These are phyloP conservation scores for Ctenoplectra terminalis DNA, from an alignment of 1,140 invertebrate genomes.

Conservation along the genomic window DNA sequence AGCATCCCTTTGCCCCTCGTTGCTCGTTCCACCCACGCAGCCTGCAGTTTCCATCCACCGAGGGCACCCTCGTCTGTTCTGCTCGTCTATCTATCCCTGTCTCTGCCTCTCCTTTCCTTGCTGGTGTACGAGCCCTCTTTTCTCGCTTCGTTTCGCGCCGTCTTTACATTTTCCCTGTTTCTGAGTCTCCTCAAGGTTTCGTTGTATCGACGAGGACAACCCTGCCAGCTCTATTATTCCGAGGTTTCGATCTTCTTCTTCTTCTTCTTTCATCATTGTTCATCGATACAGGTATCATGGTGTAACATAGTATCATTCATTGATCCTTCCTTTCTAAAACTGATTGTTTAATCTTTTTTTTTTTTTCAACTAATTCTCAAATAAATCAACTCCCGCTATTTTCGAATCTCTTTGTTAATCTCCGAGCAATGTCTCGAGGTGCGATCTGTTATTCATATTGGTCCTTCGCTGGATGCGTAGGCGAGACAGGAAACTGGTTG, in stretches of 20 bases:
- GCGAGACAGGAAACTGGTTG: background rate
- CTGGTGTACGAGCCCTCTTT: background rate
- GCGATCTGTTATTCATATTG: conserved; percentile 44
- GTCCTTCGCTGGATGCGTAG: no score
- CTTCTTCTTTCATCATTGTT: background rate
- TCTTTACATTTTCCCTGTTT: conserved; percentile 29
- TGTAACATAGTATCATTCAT: no score
- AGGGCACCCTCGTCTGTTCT: conserved; percentile 21
- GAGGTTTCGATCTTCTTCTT: background rate
- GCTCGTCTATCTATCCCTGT: background rate
- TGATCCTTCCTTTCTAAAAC: background rate
- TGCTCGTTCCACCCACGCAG: conserved; percentile 34
- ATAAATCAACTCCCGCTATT: background rate
- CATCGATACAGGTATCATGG: no score
- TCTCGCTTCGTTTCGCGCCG: background rate
- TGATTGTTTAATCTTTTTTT: conserved; percentile 6
- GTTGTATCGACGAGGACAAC: conserved; percentile 18
- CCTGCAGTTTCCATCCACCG: conserved; percentile 44
- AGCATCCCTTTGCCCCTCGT: background rate
- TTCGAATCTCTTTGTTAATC: conserved; percentile 17
- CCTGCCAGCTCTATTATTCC: no score
- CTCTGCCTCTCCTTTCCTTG: background rate
- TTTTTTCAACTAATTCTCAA: background rate
- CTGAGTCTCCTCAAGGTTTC: conserved; percentile 39
- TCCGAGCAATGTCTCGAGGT: conserved; percentile 2